Base-by-base conservation (phyloP, 2,888 invertebrate genomes). In the Rhamphomyia laevipes region DNA sequence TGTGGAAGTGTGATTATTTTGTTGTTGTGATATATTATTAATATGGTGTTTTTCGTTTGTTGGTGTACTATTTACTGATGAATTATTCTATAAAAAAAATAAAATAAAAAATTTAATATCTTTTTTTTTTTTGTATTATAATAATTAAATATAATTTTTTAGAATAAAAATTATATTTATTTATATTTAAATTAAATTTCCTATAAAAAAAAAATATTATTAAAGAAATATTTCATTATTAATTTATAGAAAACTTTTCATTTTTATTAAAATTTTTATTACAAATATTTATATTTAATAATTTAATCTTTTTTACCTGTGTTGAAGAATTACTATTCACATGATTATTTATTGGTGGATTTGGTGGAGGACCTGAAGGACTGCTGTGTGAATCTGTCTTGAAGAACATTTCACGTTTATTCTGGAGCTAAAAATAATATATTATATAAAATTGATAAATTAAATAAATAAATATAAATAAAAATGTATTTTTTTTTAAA, bases 341-440 rank as follows among this genome's bases (percentile, higher is more conserved):
- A 49, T 57, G 56, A 55, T 56, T 58, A 52, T 56, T 57, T 55
- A 55, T 46, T 65, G 75, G 71, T 53, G 76, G 72, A 61, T 73
- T 71, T 73, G 77, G 63, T 69, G 76, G 70, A 46, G 71, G 71
- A 55, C 71, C 72, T 44, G 72, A 67, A 21, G 74, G 76, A 62
- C 77, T 78, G 61, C 77, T 76, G 65, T 77, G 72, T 41, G 77
- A 74, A 59, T 80, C 78, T 54, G 81, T 78, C 70, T 86, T 86
- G 74, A 89, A 89, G 74, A 89, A 89, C 74, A 87, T 78, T 75
- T 89, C 88, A 61, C 89, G 80, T 75, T 89, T 89, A 68, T 81
- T 82, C 74, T 86, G 86, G 70, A 86, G 77, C 81, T 85, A 77
- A 16, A 76, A 75, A 57, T 43, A 58, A 57, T 57, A 55, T 13